Conservation (phyloP, 1,140 invertebrate genomes). For the Eciton burchellii region DNA sequence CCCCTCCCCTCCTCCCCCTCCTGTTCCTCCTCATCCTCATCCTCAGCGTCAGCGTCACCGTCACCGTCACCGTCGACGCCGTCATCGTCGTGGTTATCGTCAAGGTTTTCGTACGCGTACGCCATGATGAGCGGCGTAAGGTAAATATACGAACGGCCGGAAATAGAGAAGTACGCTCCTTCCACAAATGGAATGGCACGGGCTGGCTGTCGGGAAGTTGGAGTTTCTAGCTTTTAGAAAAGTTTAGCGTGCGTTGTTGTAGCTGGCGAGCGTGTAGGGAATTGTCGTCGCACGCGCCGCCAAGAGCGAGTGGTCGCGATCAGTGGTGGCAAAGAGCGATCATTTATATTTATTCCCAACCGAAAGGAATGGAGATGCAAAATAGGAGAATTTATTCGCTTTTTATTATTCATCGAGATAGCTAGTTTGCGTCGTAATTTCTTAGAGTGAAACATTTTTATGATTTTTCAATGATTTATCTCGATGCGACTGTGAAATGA, state of each 20-base stretch:
- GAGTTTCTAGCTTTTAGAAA: background rate
- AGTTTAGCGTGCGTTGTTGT: background rate
- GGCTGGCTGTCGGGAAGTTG: constrained; percentile 14
- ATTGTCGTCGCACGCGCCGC: no score
- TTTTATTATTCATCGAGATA: no score
- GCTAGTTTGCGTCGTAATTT: no score
- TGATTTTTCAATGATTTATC: no score
- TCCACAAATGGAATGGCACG: constrained; percentile 50
- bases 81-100: constrained; percentile 61
- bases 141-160: constrained; percentile 59
- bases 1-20: no score
- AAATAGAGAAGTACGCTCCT: constrained; percentile 51
- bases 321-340: background rate
- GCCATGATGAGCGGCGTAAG: constrained; percentile 56
- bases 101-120: constrained; percentile 57
- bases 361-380: no score
- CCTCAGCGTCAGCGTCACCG: no score
- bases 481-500: no score
- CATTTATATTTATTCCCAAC: no score
- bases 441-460: no score
- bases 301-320: background rate
- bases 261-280: background rate
- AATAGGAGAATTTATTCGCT: no score
- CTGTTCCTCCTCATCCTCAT: no score
- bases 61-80: background rate